Base-by-base conservation (phyloP, 2,113 vertebrate genomes). In the Mormyrus iriodes region DNA sequence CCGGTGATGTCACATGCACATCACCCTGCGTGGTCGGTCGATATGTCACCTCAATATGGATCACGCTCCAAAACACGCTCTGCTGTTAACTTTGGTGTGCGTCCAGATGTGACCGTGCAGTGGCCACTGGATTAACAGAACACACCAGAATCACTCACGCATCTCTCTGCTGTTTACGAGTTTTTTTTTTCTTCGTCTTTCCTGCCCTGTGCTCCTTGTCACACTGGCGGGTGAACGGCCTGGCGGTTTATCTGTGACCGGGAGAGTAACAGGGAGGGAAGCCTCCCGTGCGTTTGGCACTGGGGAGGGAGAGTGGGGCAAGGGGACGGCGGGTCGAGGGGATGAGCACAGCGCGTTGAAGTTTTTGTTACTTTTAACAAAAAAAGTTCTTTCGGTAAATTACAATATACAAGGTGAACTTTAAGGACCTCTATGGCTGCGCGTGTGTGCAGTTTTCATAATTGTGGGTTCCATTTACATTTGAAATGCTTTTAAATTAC, bases 201-300 rank as follows among this genome's bases (percentile, higher is more conserved):
- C 35, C 73, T 79, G 61, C 27, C 27, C 73, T 5, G 73, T 42
- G 35, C 10, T 42, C 35, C 15, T 42, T 13, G 3, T 42, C 73
- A 39, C 6, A 5, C 35, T 19, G 73, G 35, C 2, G 73, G 69
- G 73, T 79, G 73, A 35, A 79, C 17, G 73, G 35, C 13, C 35
- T 35, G 2, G 73, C 5, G 73, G 73, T 79, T 42, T 19, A 39
- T 79, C 15, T 19, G 17, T 79, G 73, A 79, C 73, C 4, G 69
- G 1, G 13, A 76, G 27, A 6, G 69, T 39, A 17, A 35, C 12
- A 9, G n/a, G 15, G 12, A 4, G 15, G 17, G 17, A 61, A 58
- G 86, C 44, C 76, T 39, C 21, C 19, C 31, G 24, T 89, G 52
- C 88, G n/a, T 89, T 58, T 90, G 44, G 49, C 85, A 55, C 82